Percentiles rank a stretch among this genome's conserved stretches.
These are phyloP conservation scores for Oconnorella tubifera DNA, from an alignment of 2,888 invertebrate species.

Conservation along the genomic window DNA sequence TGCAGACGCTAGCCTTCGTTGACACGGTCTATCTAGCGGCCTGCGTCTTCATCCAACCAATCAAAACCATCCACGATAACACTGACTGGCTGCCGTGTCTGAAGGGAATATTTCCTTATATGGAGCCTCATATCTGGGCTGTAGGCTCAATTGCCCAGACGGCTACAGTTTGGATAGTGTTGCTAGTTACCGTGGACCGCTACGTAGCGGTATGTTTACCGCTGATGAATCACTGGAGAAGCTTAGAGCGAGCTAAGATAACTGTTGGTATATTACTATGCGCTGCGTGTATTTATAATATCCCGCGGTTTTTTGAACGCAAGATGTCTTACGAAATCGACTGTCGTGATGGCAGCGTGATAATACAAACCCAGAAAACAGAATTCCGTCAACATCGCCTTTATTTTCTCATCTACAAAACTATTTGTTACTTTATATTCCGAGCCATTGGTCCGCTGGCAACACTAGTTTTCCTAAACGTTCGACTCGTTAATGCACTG, in stretches of 20 bases:
- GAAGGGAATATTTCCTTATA: slow-evolving; percentile 21
- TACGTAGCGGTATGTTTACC: slow-evolving; percentile 37
- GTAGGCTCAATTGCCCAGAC: slow-evolving; percentile 35
- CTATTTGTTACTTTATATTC: slow-evolving; percentile 37
- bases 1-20: slow-evolving; percentile 35
- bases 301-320: slow-evolving; percentile 37
- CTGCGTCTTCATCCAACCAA: slow-evolving; percentile 35
- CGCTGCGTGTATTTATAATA: slow-evolving; percentile 33
- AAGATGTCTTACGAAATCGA: slow-evolving; percentile 10
- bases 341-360: neutral
- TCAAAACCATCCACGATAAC: slow-evolving; percentile 30
- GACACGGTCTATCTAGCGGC: slow-evolving; percentile 35
- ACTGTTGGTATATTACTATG: slow-evolving; percentile 23
- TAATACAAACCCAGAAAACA: slow-evolving; percentile 14
- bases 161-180: slow-evolving; percentile 35
- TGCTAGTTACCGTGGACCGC: slow-evolving; percentile 37
- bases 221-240: slow-evolving; percentile 28
- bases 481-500: slow-evolving; percentile 31
- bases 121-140: slow-evolving; percentile 30
- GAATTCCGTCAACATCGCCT: slow-evolving; percentile 18
- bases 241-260: slow-evolving; percentile 23
- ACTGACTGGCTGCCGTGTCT: slow-evolving; percentile 32
- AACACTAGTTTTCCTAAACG: slow-evolving; percentile 32
- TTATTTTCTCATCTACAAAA: slow-evolving; percentile 39
- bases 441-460: slow-evolving; percentile 36